A percentile compares a stretch with the other conserved stretches of the same genome.
Conservation (phyloP, 2,113 vertebrate species). For the Datnioides undecimradiatus region DNA sequence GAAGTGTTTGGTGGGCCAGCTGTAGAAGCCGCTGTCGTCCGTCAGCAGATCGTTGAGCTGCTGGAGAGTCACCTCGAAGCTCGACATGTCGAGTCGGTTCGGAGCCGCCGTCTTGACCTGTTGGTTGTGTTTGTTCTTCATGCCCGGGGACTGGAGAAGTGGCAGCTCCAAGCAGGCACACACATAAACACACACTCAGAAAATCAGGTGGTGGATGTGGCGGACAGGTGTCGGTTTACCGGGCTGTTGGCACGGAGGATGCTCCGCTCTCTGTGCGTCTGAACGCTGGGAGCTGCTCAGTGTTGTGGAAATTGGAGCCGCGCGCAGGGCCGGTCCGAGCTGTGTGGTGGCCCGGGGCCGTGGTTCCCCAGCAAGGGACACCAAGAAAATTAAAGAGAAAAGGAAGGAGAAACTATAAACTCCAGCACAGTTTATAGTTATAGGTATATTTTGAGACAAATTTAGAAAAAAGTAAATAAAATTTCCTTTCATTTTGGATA, state of each 20-base stretch:
- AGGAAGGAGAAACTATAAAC: not conserved
- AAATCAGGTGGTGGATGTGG: slow-evolving; percentile 19
- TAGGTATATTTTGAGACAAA: too few relatives aligned
- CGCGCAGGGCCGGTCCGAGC: slow-evolving; percentile 1
- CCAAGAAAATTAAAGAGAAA: not conserved
- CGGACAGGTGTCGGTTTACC: slow-evolving; percentile 56
- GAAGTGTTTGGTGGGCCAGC: slow-evolving; percentile 89
- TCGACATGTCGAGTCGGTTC: slow-evolving; percentile 79
- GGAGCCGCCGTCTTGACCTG: slow-evolving; percentile 15
- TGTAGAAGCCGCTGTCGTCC: slow-evolving; percentile 90
- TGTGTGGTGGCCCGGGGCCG: not conserved
- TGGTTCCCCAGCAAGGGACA: not conserved
- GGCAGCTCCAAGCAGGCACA: not conserved
- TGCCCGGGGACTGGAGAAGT: not conserved
- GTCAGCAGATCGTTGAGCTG: slow-evolving; percentile 93
- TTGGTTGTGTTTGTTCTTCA: slow-evolving; percentile 64
- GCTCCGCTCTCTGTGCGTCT: not conserved
- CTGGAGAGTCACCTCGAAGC: slow-evolving; percentile 89
- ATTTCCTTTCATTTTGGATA: too few relatives aligned
- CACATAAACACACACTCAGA: too few relatives aligned
- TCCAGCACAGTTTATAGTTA: too few relatives aligned
- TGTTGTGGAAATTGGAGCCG: not conserved
- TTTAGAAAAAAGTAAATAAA: too few relatives aligned
- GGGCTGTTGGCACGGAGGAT: fast-evolving
- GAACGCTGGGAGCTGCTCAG: not conserved